Evolutionary conservation across 2,888 invertebrate species (phyloP), one percentile per base, ranked within the genome.

Genomic region (Polietes domitor): DNA sequence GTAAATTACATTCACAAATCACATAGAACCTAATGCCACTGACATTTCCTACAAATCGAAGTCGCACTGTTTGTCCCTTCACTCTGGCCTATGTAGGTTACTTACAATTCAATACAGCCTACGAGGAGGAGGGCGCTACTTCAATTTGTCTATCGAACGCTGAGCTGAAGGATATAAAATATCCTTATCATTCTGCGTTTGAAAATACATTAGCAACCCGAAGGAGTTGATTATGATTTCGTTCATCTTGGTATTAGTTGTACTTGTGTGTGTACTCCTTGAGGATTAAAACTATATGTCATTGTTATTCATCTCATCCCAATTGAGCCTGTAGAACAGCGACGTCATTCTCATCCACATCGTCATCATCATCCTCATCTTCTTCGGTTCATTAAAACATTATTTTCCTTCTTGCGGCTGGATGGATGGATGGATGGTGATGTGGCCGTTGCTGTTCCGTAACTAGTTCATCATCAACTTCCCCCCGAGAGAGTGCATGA

Each of bases 401-500:
- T 47, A 41, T n/a, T n/a, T n/a, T 37, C 78, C 37, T 58, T 74
- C 75, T 81, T 63, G 47, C 26, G n/a, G 26, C 6, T 61, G 75
- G 37, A 12, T 15, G 43, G 7, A 43, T 26, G 12, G 32, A 43
- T 26, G 12, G 32, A 61, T 77, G 68, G 47, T 53, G 37, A n/a
- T n/a, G n/a, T n/a, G 50, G 58, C 15, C 37, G 7, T 61, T 17
- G 37, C n/a, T 12, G 12, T 76, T 43, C 80, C 82, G 85, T 77
- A 74, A 72, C 80, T 80, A 86, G 86, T 79, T 79, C 73, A 83
- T 80, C 77, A 83, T 68, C 63, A 74, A 37, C 70, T 41, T 82
- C 86, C 85, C 87, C 87, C 83, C n/a, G n/a, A 72, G 85, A 82
- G 83, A 85, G 86, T 81, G 86, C 86, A 87, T 80, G 65, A 83